These are phyloP conservation scores for Lepidonotus clava DNA, from an alignment of 2,888 invertebrate species.

Conservation along the genomic window DNA sequence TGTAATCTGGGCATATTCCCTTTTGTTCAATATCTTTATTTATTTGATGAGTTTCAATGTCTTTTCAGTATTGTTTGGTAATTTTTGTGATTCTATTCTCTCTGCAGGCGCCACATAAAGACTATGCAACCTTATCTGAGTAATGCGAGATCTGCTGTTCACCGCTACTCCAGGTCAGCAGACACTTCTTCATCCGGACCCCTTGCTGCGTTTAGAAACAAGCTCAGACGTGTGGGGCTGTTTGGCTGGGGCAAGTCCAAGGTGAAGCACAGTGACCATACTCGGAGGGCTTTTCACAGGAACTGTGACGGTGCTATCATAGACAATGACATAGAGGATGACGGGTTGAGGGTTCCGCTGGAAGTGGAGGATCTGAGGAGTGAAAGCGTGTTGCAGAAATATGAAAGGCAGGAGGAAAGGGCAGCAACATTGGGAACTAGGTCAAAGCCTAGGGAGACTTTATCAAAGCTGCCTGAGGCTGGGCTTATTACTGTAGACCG, in stretches of 20 bases:
- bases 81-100: neutral
- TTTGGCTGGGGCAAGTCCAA: neutral
- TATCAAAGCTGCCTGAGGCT: neutral
- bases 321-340: neutral
- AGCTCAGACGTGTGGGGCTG: neutral
- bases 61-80: too few relatives aligned
- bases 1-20: too few relatives aligned
- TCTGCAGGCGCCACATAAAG: constrained; percentile 20
- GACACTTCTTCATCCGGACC: neutral
- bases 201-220: neutral
- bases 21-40: too few relatives aligned
- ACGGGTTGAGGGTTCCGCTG: neutral
- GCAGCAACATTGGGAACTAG: neutral
- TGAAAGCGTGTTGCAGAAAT: neutral
- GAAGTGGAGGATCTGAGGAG: constrained; percentile 24
- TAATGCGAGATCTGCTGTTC: neutral
- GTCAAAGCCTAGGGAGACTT: neutral
- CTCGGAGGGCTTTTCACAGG: neutral
- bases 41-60: too few relatives aligned
- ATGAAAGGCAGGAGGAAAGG: neutral
- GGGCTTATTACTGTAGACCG: neutral
- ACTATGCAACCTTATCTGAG: constrained; percentile 1
- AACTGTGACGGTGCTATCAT: neutral
- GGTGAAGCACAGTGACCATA: constrained; percentile 12
- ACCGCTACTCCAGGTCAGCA: neutral